Percentiles rank a stretch among this genome's conserved stretches.
phyloP scores from a whole-genome alignment of 2,113 vertebrate species.

The Ibidorhyncha struthersii region DNA sequence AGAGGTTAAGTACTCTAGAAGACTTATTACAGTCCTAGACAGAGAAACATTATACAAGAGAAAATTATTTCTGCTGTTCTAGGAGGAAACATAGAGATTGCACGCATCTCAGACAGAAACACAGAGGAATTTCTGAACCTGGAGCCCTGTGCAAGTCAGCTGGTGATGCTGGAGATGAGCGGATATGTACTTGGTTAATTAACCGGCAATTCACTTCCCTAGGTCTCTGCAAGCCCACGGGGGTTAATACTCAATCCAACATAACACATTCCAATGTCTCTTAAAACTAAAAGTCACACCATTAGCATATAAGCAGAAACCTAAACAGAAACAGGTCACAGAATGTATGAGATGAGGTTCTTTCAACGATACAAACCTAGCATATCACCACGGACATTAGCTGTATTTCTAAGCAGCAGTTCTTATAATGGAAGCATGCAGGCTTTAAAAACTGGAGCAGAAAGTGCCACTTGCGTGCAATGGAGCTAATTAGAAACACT shows the following conservation, averaged over 20 bases:
- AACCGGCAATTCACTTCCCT: neutral
- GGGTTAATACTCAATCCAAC: neutral
- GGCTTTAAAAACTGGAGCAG: neutral
- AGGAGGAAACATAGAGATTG: rapidly evolving
- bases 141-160: neutral
- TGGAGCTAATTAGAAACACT: neutral
- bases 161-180: rapidly evolving
- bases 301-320: neutral
- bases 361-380: neutral
- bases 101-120: rapidly evolving
- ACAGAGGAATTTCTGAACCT: rapidly evolving
- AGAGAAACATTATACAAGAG: neutral
- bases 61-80: neutral
- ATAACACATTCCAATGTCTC: neutral
- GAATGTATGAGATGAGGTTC: neutral
- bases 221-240: neutral
- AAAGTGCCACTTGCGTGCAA: neutral
- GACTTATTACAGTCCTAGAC: too few species aligned
- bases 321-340: neutral
- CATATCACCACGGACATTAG: neutral
- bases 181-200: rapidly evolving
- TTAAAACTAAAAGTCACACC: neutral
- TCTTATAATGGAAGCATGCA: neutral
- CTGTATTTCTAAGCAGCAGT: neutral
- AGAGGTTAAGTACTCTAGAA: neutral